Percentiles rank a stretch among this genome's conserved stretches.
Evolutionary conservation across 2,888 invertebrate genomes (phyloP).

Genomic region (Lymantria dispar): DNA sequence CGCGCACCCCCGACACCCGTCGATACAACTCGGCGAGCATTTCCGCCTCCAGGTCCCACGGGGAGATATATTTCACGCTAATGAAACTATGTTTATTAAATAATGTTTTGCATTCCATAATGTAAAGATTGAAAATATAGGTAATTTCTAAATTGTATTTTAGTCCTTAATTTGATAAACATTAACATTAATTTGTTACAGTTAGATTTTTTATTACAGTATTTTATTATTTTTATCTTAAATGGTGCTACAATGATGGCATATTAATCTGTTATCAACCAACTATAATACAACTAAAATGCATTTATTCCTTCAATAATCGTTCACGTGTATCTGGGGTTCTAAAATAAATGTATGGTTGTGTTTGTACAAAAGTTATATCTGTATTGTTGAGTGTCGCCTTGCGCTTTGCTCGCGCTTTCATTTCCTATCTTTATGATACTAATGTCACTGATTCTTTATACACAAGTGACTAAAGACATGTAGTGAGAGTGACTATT

Average conservation of each 20-base stretch:
- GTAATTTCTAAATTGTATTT: no score
- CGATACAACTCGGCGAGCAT: no score
- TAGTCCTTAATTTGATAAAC: no score
- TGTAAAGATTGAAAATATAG: neutral
- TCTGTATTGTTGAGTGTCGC: conserved; percentile 54
- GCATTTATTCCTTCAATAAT: conserved; percentile 48
- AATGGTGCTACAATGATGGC: no score
- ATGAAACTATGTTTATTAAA: no score
- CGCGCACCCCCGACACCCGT: no score
- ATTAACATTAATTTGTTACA: no score
- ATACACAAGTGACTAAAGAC: conserved; percentile 13
- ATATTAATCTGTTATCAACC: no score
- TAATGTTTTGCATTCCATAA: neutral
- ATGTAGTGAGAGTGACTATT: neutral
- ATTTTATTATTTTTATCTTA: no score
- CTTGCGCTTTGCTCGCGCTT: conserved; percentile 67
- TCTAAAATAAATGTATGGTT: conserved; percentile 59
- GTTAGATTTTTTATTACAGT: no score
- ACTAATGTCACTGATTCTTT: conserved; percentile 12
- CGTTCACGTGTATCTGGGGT: conserved; percentile 31
- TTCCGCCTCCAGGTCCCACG: no score
- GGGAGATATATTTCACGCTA: no score
- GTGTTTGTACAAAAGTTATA: conserved; percentile 49
- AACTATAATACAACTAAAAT: neutral
- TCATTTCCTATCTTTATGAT: conserved; percentile 17